These are phyloP conservation scores for Aramus guarauna DNA, from an alignment of 2,113 vertebrate species.

Conservation along the genomic window DNA sequence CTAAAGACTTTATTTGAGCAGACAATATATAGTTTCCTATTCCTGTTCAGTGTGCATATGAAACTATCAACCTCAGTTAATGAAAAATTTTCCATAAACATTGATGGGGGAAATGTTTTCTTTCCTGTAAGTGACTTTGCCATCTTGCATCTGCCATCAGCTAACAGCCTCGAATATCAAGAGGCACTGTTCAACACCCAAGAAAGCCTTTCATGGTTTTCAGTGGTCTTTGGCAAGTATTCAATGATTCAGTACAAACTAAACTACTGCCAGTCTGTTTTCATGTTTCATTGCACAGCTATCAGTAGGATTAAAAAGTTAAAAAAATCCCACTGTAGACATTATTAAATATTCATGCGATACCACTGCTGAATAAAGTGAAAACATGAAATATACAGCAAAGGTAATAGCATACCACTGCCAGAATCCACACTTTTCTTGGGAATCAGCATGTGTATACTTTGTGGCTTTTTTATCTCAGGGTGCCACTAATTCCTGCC, in stretches of 20 bases:
- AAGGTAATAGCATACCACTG: not conserved
- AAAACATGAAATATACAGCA: not conserved
- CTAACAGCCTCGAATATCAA: not conserved
- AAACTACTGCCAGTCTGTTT: not conserved
- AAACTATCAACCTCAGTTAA: slow-evolving; percentile 28
- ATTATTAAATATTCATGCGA: not conserved
- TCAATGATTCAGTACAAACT: not conserved
- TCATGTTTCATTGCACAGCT: not conserved
- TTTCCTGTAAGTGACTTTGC: slow-evolving; percentile 4
- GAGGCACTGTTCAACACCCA: not conserved
- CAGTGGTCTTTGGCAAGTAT: not conserved
- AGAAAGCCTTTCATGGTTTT: not conserved
- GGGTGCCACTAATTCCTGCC: not conserved
- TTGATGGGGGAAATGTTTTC: not conserved
- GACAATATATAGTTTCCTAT: slow-evolving; percentile 10
- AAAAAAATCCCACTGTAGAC: not conserved
- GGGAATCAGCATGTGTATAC: not conserved
- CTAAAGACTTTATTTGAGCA: slow-evolving; percentile 40
- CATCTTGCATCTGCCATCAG: not conserved
- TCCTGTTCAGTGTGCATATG: not conserved
- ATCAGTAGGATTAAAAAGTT: not conserved
- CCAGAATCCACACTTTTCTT: not conserved
- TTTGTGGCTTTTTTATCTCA: not conserved
- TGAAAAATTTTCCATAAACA: not conserved
- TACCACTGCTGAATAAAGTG: not conserved